A percentile compares a stretch with the other conserved stretches of the same genome.
Evolutionary conservation across 2,797 vertebrate species (phyloP).

Genomic region (Pseudochromis fuscus): DNA sequence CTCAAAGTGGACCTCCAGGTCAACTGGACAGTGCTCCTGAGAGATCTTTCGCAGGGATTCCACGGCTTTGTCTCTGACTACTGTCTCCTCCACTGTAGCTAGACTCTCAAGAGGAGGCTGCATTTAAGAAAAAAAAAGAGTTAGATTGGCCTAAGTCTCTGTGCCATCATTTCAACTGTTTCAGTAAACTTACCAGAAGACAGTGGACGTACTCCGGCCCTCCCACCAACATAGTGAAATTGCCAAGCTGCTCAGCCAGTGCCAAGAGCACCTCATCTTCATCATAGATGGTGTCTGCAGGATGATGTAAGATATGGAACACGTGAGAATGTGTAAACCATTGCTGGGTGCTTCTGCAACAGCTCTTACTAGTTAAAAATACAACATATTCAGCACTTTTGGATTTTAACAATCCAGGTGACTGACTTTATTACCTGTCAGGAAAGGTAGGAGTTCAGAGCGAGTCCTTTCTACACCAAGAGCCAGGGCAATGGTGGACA

Average conservation of each 20-base stretch:
- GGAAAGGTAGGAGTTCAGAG: slow-evolving; percentile 90
- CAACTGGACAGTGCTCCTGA: slow-evolving; percentile 90
- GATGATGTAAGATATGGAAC: not conserved
- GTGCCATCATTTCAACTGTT: too few relatives aligned
- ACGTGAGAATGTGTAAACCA: rapidly evolving
- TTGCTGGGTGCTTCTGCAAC: too few relatives aligned
- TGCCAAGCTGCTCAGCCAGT: slow-evolving; percentile 90
- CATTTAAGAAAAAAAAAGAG: not conserved
- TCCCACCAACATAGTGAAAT: slow-evolving; percentile 90
- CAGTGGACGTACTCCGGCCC: slow-evolving; percentile 90
- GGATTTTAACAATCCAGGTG: not conserved
- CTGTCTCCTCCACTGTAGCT: slow-evolving; percentile 90
- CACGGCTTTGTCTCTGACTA: slow-evolving; percentile 90
- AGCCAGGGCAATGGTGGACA: slow-evolving; percentile 90
- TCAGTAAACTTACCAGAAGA: slow-evolving; percentile 84
- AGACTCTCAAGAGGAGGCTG: slow-evolving; percentile 91
- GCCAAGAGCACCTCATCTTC: slow-evolving; percentile 91
- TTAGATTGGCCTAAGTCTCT: not conserved
- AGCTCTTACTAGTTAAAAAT: not conserved
- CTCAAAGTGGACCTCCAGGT: slow-evolving; percentile 91
- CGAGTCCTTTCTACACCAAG: slow-evolving; percentile 90
- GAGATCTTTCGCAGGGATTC: slow-evolving; percentile 91
- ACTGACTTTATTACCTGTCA: slow-evolving; percentile 82
- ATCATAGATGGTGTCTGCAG: slow-evolving; percentile 90
- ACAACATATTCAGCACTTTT: not conserved